These are phyloP conservation scores for Acleris emargana DNA, from an alignment of 2,888 invertebrate species.

Conservation along the genomic window DNA sequence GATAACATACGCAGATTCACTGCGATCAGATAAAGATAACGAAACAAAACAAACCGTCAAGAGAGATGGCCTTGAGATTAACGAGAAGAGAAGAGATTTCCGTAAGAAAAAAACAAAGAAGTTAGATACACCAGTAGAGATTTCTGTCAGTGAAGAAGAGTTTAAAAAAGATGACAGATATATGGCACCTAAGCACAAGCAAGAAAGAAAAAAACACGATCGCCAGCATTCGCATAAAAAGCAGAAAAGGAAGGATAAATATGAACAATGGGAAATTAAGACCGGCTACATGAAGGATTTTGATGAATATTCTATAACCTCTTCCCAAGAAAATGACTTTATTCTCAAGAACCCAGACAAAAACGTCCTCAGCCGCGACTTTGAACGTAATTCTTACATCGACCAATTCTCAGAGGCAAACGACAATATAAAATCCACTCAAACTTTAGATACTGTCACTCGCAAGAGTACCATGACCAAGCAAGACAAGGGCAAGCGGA, in stretches of 20 bases:
- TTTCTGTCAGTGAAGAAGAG: slow-evolving; percentile 63
- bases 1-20: slow-evolving; percentile 69
- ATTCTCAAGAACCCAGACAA: slow-evolving; percentile 49
- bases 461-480: slow-evolving; percentile 41
- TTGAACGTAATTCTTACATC: slow-evolving; percentile 47
- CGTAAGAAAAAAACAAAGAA: slow-evolving; percentile 58
- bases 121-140: slow-evolving; percentile 46
- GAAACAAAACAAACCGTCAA: slow-evolving; percentile 36
- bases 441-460: slow-evolving; percentile 26
- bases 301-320: slow-evolving; percentile 62
- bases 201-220: slow-evolving; percentile 67
- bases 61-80: slow-evolving; percentile 55
- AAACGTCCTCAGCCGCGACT: slow-evolving; percentile 47
- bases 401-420: slow-evolving; percentile 49
- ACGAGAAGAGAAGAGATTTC: slow-evolving; percentile 73
- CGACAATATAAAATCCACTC: slow-evolving; percentile 27
- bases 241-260: slow-evolving; percentile 72
- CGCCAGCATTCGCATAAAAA: slow-evolving; percentile 68
- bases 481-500: slow-evolving; percentile 42
- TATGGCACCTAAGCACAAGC: slow-evolving; percentile 57
- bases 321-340: slow-evolving; percentile 57
- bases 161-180: slow-evolving; percentile 73
- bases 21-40: slow-evolving; percentile 53
- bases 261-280: slow-evolving; percentile 77
- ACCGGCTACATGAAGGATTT: slow-evolving; percentile 71